Evolutionary conservation across 1,140 invertebrate species (phyloP).

Genomic region (Diorhabda sublineata): DNA sequence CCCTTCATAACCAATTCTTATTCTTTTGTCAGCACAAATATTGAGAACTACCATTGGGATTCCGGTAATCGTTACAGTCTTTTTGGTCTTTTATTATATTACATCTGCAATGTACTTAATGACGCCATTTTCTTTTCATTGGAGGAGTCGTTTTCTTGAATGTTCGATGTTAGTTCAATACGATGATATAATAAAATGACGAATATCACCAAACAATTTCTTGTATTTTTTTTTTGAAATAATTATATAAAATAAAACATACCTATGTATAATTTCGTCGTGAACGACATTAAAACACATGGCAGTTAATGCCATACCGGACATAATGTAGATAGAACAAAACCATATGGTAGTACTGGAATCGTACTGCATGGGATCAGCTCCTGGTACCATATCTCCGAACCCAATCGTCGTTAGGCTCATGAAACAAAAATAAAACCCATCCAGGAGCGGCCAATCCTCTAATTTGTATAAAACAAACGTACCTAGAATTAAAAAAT

Average conservation of each 20-base stretch:
- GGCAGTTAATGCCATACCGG: constrained; percentile 77
- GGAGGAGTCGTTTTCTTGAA: background rate
- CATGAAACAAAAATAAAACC: constrained; percentile 94
- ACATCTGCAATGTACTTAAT: background rate
- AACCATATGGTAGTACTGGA: constrained; percentile 76
- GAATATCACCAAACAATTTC: background rate
- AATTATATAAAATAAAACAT: background rate
- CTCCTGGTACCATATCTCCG: constrained; percentile 83
- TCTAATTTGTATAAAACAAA: constrained; percentile 82
- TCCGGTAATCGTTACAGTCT: background rate
- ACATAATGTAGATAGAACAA: constrained; percentile 92
- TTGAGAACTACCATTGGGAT: no score
- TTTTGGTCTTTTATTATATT: constrained; percentile 8
- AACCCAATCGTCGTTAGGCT: constrained; percentile 90
- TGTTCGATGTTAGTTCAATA: no score
- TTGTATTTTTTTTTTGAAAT: background rate
- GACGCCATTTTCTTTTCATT: constrained; percentile 4
- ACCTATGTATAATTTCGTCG: constrained; percentile 80
- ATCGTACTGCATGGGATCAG: constrained; percentile 56
- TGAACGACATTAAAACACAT: constrained; percentile 98
- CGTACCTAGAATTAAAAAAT: constrained; percentile 57
- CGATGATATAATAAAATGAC: no score
- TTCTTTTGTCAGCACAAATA: no score
- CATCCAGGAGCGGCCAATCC: constrained; percentile 82
- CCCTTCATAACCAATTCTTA: no score